phyloP scores from a whole-genome alignment of 2,797 vertebrate genomes.

The Smutsia gigantea region DNA sequence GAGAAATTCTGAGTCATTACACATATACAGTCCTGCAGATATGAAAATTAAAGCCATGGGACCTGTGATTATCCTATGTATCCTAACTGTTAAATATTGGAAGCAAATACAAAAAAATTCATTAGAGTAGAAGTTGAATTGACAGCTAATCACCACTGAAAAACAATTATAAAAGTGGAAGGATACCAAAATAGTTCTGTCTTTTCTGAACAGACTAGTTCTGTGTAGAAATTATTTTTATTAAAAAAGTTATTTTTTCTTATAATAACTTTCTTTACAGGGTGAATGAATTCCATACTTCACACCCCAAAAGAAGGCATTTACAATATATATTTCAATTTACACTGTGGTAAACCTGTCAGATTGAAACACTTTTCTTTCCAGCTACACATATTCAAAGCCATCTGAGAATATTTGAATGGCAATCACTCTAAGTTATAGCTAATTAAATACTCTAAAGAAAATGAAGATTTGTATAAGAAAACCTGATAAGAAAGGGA shows the following conservation, averaged over 20 bases:
- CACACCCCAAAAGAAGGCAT: background rate
- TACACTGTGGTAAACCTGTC: background rate
- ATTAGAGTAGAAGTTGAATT: background rate
- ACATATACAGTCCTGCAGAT: background rate
- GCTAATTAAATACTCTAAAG: background rate
- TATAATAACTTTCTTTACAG: background rate
- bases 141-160: background rate
- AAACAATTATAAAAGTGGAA: background rate
- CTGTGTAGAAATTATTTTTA: background rate
- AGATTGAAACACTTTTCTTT: background rate
- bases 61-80: background rate
- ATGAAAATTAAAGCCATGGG: background rate
- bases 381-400: background rate
- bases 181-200: background rate
- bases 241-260: background rate
- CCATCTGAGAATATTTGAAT: background rate
- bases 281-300: background rate
- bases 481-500: background rate
- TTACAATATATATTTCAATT: background rate
- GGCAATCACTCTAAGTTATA: background rate
- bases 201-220: background rate
- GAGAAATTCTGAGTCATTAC: too few species aligned
- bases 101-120: background rate
- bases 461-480: background rate
- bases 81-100: background rate